These are phyloP conservation scores for Helostoma temminkii DNA, from an alignment of 2,797 vertebrate species.

Conservation along the genomic window DNA sequence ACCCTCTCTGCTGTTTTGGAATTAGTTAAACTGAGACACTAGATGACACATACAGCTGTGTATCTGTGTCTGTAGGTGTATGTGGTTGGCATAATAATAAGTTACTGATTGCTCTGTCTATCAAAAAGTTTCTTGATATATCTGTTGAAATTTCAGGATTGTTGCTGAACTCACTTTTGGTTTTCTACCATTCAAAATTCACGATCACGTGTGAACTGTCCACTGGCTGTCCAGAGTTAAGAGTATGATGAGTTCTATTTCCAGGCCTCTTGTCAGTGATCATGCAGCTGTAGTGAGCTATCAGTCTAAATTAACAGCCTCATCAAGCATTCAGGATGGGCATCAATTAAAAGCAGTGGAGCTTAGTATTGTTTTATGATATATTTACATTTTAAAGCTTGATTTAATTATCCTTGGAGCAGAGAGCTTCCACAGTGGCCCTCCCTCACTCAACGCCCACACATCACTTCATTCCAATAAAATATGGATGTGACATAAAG, in stretches of 20 bases:
- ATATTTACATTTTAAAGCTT: slow-evolving; percentile 85
- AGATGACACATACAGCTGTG: slow-evolving; percentile 27
- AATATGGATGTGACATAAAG: slow-evolving; percentile 56
- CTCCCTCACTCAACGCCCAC: slow-evolving; percentile 64
- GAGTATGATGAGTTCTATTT: slow-evolving; percentile 35
- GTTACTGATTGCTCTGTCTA: not conserved
- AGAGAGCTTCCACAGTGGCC: slow-evolving; percentile 61
- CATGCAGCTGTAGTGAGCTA: slow-evolving; percentile 61
- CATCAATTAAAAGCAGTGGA: slow-evolving; percentile 81
- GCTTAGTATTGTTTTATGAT: slow-evolving; percentile 84
- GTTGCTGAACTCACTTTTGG: slow-evolving; percentile 6
- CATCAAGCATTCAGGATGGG: slow-evolving; percentile 71
- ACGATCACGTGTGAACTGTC: not conserved
- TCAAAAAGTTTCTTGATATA: not conserved
- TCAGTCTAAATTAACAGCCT: slow-evolving; percentile 81
- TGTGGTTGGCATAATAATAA: not conserved
- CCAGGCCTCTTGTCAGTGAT: slow-evolving; percentile 58
- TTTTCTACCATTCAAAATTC: slow-evolving; percentile 11
- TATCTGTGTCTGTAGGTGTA: slow-evolving; percentile 4
- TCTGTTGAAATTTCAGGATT: not conserved
- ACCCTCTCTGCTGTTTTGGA: slow-evolving; percentile 37
- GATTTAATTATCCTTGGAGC: slow-evolving; percentile 80
- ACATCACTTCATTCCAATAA: slow-evolving; percentile 69
- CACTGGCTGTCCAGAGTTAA: slow-evolving; percentile 22
- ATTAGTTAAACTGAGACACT: slow-evolving; percentile 37